Base-by-base conservation (phyloP, 2,888 invertebrate species). In the Hyposoter dolosus region DNA sequence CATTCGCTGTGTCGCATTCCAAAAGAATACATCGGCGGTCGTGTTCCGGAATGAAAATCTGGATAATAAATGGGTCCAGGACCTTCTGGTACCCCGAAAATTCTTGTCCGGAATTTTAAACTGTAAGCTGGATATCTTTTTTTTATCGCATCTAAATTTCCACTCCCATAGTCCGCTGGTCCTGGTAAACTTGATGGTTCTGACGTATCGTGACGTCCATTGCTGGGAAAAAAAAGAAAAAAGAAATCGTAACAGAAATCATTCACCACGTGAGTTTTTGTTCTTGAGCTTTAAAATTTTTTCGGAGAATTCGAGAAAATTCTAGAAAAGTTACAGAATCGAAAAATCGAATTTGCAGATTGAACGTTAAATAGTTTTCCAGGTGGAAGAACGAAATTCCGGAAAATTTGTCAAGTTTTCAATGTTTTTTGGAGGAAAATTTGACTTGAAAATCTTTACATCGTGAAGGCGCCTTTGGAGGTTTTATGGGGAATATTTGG, bases 1-100 rank as follows among this genome's bases (percentile, higher is more conserved):
- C 95, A 95, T 78, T 94, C 94, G 15, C 94, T 95, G 92, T 96
- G 96, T 84, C 95, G 95, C 23, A 95, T 94, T 45, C 96, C 96
- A 91, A 96, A 96, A 28, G 96, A 96, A 90, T 95, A 96, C 43
- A 88, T 90, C 3, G 94, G 93, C 1, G 90, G 81, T 32, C 88
- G 88, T 86, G 88, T 93, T 47, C 88, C 82, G 1, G 77, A 17
- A 72, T 88, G 80, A 40, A 88, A 87, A 35, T 72, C 56, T 4
- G 91, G 90, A 75, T 91, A 88, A 81, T 93, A 93, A 23, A 85
- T 78, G 3, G 93, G 93, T 12, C 93, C 93, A 3, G 93, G 93
- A 47, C 90, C 82, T 3, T 76, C 35, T n/a, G 88, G 74, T 7
- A 35, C 17, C 12, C 88, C 87, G 17, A 72, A 12, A 10, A 50